Evolutionary conservation across 2,888 invertebrate genomes (phyloP).

Genomic region (Nomada flava): DNA sequence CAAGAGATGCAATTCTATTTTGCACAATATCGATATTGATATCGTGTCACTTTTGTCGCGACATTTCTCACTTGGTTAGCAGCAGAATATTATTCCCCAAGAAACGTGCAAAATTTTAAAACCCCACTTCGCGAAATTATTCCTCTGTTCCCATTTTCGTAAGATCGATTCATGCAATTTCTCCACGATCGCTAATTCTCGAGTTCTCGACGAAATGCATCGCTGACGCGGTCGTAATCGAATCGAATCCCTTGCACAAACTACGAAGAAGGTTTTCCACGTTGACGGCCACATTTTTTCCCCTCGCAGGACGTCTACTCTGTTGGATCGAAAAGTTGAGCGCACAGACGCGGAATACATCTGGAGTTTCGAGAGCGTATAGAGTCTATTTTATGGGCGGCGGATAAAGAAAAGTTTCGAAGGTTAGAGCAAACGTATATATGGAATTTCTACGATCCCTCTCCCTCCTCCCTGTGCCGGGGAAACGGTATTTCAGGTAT

Average conservation of each 20-base stretch:
- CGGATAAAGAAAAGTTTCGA: slow-evolving; percentile 41
- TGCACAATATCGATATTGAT: not conserved
- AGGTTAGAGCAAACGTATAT: slow-evolving; percentile 35
- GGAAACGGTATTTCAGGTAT: slow-evolving; percentile 52
- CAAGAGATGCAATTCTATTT: not conserved
- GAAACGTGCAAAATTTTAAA: slow-evolving; percentile 11
- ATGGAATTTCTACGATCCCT: slow-evolving; percentile 26
- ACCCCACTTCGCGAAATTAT: not conserved
- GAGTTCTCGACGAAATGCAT: slow-evolving; percentile 41
- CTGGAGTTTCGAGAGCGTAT: slow-evolving; percentile 47
- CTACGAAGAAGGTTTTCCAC: not conserved
- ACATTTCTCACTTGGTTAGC: slow-evolving; percentile 15
- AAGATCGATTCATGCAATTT: slow-evolving; percentile 18
- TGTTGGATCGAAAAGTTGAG: not conserved
- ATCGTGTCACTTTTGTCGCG: not conserved
- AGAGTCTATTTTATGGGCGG: slow-evolving; percentile 48
- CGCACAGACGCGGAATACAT: slow-evolving; percentile 23
- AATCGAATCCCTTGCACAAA: slow-evolving; percentile 30
- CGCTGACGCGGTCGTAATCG: slow-evolving; percentile 33
- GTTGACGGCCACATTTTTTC: slow-evolving; percentile 6
- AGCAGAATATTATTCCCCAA: not conserved
- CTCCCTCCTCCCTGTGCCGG: too few relatives aligned
- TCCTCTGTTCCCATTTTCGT: slow-evolving; percentile 8
- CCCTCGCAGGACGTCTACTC: not conserved
- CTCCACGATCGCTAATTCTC: slow-evolving; percentile 55